Conservation (phyloP, 2,888 invertebrate genomes). For the Leptinotarsa peninsularis region DNA sequence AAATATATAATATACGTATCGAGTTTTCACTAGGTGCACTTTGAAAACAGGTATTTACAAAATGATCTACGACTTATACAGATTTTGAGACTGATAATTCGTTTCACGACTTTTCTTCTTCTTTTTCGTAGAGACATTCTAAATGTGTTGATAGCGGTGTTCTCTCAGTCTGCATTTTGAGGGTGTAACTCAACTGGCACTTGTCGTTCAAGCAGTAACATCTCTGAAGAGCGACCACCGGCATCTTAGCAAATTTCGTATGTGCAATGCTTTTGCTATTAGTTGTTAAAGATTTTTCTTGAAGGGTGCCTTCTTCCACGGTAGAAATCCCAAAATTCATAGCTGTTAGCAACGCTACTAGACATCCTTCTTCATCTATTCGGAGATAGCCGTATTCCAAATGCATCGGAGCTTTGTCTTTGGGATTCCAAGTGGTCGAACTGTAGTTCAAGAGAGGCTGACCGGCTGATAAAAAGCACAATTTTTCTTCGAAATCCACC, state of each 20-base stretch:
- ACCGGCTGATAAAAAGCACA: slow-evolving; percentile 71
- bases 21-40: too few relatives aligned
- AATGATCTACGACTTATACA: too few relatives aligned
- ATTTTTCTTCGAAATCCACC: slow-evolving; percentile 71
- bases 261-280: background rate
- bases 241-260: background rate
- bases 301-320: slow-evolving; percentile 23
- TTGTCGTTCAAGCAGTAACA: slow-evolving; percentile 27
- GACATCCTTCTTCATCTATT: slow-evolving; percentile 66
- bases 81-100: too few relatives aligned
- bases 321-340: slow-evolving; percentile 27
- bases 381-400: slow-evolving; percentile 74
- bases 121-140: slow-evolving; percentile 26
- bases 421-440: slow-evolving; percentile 69
- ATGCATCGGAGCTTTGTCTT: slow-evolving; percentile 72
- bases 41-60: too few relatives aligned
- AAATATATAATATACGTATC: too few relatives aligned
- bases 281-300: background rate
- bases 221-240: slow-evolving; percentile 3
- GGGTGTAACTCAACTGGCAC: slow-evolving; percentile 22
- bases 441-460: slow-evolving; percentile 73
- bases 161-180: slow-evolving; percentile 21
- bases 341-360: slow-evolving; percentile 3
- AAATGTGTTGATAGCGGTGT: slow-evolving; percentile 30
- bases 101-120: background rate